Evolutionary conservation across 92 coral and sea anemone species (phyloP), one percentile per base, ranked within the genome.

Genomic region (Pocillopora meandrina): DNA sequence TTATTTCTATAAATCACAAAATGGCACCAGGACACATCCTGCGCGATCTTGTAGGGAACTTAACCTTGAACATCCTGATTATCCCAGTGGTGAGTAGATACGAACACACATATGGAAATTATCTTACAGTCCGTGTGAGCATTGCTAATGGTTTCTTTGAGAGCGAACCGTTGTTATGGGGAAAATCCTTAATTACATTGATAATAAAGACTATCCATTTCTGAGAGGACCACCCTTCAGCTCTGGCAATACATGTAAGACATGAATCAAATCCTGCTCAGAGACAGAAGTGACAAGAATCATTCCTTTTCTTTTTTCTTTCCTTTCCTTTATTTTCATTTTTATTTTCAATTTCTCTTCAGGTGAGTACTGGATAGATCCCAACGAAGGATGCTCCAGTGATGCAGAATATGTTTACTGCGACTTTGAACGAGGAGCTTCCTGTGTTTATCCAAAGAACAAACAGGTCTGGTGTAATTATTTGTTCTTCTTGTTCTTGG

Each of bases 321-420:
- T 7, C 52, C 8, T 42, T 42, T 59, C 14, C 62, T 59, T 12
- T 59, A 59, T 59, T 59, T 59, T 59, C 62, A 7, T 59, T 36
- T 15, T 71, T 17, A 5, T 42, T 42, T 36, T 71, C 16, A 17
- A 14, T 55, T 26, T 42, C 8, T 55, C 52, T 81, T 26, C 36
- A 96, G 99, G 99, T 64, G 33, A 79, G 21, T 96, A 96, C 78
- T 96, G 91, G 90, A 86, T 96, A 57, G 99, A 90, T 78, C 93
- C 93, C 11, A 90, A 90, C 75, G 90, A 90, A 65, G 93, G 93
- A 61, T 90, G 93, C 73, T 42, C 77, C 65, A 82, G 75, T 57
- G 93, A 90, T 64, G 93, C 93, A 23, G 89, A 86, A 49, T 71
- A 74, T 20, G 87, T 82, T 49, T 79, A 81, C 73, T 96, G 99